These are phyloP conservation scores for Caenorhabditis wallacei DNA, from an alignment of 2,888 invertebrate species.

Conservation along the genomic window DNA sequence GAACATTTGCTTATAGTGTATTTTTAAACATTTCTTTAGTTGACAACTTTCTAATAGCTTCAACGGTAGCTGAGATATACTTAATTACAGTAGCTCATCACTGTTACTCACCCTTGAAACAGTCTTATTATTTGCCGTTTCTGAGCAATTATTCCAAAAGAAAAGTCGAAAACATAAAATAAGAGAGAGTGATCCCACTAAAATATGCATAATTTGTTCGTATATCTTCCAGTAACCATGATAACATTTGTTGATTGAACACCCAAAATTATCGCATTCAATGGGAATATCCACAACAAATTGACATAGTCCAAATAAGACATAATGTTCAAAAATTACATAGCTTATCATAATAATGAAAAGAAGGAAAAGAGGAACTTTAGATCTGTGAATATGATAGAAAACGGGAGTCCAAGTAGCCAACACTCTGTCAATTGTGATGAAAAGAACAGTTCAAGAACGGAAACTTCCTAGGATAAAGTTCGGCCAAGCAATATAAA, in stretches of 20 bases:
- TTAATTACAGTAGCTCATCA: no score
- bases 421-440: slow-evolving; percentile 1
- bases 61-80: no score
- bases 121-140: neutral
- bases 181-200: neutral
- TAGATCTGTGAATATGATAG: neutral
- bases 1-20: no score
- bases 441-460: neutral
- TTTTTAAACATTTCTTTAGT: no score
- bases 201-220: slow-evolving; percentile 1
- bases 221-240: neutral
- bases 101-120: slow-evolving; percentile 14
- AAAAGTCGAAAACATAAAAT: neutral
- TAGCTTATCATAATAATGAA: neutral
- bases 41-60: no score
- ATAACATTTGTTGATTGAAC: neutral
- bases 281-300: neutral
- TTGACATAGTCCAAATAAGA: neutral
- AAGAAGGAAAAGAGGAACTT: neutral
- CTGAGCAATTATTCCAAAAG: neutral
- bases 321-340: neutral
- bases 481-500: neutral
- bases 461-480: slow-evolving; percentile 2
- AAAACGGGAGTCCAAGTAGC: neutral
- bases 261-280: neutral